Evolutionary conservation across 2,113 vertebrate genomes (phyloP).

Genomic region (Polypterus senegalus): DNA sequence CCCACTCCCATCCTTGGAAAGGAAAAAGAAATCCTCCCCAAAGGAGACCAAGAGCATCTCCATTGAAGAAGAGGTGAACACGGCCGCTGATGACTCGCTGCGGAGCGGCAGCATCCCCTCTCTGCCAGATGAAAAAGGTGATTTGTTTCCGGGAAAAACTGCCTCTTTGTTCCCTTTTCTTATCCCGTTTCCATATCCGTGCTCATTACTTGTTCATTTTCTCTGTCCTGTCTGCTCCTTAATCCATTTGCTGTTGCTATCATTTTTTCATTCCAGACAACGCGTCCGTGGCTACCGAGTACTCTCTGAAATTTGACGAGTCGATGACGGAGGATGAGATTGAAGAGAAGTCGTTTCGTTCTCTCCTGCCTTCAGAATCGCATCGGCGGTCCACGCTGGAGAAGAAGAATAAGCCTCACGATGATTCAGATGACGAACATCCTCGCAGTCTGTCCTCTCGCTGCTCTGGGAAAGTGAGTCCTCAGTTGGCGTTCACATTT

Average conservation of each 20-base stretch:
- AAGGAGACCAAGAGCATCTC: conserved; percentile 46
- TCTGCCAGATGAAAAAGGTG: conserved; percentile 72
- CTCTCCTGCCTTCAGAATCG: conserved; percentile 81
- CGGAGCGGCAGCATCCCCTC: conserved; percentile 62
- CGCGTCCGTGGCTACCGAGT: conserved; percentile 72
- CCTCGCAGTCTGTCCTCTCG: conserved; percentile 42
- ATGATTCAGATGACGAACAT: conserved; percentile 79
- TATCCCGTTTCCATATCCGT: no score
- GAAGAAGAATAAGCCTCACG: conserved; percentile 58
- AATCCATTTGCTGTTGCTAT: neutral
- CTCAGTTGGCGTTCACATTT: neutral
- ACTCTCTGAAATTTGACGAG: conserved; percentile 85
- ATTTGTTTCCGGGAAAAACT: neutral
- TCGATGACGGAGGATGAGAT: conserved; percentile 90
- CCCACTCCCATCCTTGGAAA: conserved; percentile 42
- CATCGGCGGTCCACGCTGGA: conserved; percentile 81
- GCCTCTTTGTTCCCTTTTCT: no score
- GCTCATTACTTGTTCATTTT: no score
- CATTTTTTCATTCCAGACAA: conserved; percentile 43
- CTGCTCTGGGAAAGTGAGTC: conserved; percentile 56
- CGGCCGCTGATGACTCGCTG: conserved; percentile 61
- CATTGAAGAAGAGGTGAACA: conserved; percentile 63
- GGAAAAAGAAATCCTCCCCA: conserved; percentile 36
- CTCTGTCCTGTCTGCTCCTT: neutral
- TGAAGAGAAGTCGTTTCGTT: conserved; percentile 84